These are phyloP conservation scores for Decapterus maruadsi DNA, from an alignment of 2,797 vertebrate species.

Conservation along the genomic window DNA sequence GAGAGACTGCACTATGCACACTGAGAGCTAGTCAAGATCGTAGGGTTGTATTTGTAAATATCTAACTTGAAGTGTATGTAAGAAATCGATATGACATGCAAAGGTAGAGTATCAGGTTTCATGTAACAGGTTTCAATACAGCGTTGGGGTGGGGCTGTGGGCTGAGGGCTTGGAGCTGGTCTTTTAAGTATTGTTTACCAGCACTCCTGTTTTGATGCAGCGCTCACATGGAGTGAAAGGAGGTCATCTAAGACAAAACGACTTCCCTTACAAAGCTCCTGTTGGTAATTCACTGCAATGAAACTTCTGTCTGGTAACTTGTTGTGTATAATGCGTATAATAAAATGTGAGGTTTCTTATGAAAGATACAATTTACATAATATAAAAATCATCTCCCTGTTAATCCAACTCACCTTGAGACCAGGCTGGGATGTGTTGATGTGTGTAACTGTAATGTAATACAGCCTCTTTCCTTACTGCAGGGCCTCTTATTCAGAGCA, in stretches of 20 bases:
- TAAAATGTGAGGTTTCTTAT: conserved; percentile 17
- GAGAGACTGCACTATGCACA: neutral
- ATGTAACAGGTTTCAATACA: conserved; percentile 3
- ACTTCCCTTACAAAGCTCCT: neutral
- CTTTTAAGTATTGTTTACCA: conserved; percentile 6
- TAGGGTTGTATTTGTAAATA: neutral
- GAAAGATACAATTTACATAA: conserved; percentile 6
- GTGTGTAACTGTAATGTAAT: conserved; percentile 62
- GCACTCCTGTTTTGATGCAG: conserved; percentile 6
- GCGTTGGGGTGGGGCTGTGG: too few relatives aligned
- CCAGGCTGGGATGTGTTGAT: conserved; percentile 22
- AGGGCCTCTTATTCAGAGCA: conserved; percentile 74
- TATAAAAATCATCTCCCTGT: conserved; percentile 41
- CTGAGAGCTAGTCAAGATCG: neutral
- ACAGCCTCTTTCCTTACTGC: conserved; percentile 51
- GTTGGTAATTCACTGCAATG: neutral
- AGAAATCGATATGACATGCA: conserved; percentile 2
- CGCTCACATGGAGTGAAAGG: conserved; percentile 3
- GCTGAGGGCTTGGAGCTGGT: neutral
- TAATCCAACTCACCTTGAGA: conserved; percentile 53
- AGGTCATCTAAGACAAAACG: conserved; percentile 2
- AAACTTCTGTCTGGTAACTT: neutral
- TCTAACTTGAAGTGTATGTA: neutral
- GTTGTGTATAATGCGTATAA: neutral
- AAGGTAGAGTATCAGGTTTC: neutral